phyloP scores from a whole-genome alignment of 2,113 vertebrate genomes.

The Sinocyclocheilus rhinocerous region DNA sequence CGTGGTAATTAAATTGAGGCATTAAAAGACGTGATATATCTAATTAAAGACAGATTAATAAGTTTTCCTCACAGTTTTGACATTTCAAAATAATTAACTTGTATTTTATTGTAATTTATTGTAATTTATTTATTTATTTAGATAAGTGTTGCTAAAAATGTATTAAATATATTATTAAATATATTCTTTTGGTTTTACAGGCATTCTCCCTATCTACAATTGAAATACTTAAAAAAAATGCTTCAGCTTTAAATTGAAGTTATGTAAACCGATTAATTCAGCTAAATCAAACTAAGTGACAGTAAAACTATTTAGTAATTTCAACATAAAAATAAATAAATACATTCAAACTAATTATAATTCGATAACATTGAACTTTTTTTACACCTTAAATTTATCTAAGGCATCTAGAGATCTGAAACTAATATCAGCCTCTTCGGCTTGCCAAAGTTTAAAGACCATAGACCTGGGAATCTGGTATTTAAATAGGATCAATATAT shows the following conservation, averaged over 20 bases:
- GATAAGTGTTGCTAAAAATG: background rate
- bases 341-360: background rate
- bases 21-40: background rate
- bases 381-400: background rate
- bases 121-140: background rate
- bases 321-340: background rate
- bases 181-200: background rate
- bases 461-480: background rate
- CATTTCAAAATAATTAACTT: background rate
- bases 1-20: background rate
- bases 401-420: background rate
- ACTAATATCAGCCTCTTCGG: background rate
- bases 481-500: background rate
- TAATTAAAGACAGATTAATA: conserved; percentile 29
- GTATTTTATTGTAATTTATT: background rate
- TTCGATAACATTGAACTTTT: background rate
- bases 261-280: background rate
- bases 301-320: background rate
- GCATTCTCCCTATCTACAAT: background rate
- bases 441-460: background rate
- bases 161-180: no score
- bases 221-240: background rate
- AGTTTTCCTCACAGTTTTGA: background rate
- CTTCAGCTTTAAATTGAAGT: background rate
- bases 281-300: no score